Conservation (phyloP, 2,797 vertebrate species). For the Yasuhikotakia modesta region DNA sequence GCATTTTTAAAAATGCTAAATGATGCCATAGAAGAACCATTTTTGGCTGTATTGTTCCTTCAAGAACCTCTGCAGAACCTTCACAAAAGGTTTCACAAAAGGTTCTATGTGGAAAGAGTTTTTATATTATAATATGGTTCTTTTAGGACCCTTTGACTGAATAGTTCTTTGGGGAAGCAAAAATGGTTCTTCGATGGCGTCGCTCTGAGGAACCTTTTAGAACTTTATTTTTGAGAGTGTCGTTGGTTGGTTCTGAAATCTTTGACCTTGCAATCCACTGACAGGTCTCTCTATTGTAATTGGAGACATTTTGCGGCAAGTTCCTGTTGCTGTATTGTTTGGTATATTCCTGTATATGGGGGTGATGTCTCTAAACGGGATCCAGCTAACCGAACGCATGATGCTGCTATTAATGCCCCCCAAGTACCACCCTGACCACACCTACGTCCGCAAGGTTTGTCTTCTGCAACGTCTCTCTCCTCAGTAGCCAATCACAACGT, state of each 20-base stretch:
- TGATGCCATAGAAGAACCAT: too few relatives aligned
- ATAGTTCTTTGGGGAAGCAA: too few relatives aligned
- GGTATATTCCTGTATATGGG: conserved; percentile 99
- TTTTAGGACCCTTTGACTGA: too few relatives aligned
- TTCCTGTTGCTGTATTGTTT: conserved; percentile 92
- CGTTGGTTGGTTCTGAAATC: not conserved
- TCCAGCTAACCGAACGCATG: conserved; percentile 88
- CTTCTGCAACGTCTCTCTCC: not conserved
- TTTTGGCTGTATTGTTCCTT: too few relatives aligned
- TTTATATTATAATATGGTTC: too few relatives aligned
- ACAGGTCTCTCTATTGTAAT: conserved; percentile 87
- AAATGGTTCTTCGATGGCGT: too few relatives aligned
- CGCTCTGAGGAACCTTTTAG: too few relatives aligned
- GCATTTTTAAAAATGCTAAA: too few relatives aligned
- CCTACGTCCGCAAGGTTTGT: conserved; percentile 82
- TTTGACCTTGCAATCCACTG: not conserved
- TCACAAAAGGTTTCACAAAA: too few relatives aligned
- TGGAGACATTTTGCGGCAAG: conserved; percentile 86
- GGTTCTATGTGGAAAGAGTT: too few relatives aligned
- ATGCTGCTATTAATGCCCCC: conserved; percentile 87
- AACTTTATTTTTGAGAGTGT: too few relatives aligned
- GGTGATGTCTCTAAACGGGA: conserved; percentile 93
- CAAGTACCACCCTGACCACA: conserved; percentile 81
- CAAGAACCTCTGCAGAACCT: too few relatives aligned
- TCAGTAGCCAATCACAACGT: not conserved